phyloP scores from a whole-genome alignment of 2,797 vertebrate species.

The Myotis pilosus region DNA sequence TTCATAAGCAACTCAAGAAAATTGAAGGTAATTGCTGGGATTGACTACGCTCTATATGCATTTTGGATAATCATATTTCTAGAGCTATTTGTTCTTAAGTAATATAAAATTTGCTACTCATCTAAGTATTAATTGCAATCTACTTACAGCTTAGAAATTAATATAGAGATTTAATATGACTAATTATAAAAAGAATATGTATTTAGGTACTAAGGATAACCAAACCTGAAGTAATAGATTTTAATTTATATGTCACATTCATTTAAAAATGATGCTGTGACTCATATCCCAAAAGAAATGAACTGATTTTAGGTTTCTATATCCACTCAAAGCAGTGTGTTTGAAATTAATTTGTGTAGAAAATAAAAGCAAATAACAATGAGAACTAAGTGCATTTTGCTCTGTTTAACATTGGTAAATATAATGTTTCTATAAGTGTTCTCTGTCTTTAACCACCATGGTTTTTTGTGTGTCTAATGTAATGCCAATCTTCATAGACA shows the following conservation, averaged over 20 bases:
- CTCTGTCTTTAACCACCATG: neutral
- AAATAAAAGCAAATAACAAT: neutral
- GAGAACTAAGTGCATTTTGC: neutral
- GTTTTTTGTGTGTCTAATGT: neutral
- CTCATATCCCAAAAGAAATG: neutral
- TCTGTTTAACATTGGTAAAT: neutral
- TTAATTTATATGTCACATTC: slow-evolving; percentile 55
- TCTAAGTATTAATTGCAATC: slow-evolving; percentile 43
- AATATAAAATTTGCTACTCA: slow-evolving; percentile 18
- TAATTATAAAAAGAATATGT: slow-evolving; percentile 1
- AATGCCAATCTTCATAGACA: neutral
- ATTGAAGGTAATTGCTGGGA: slow-evolving; percentile 30
- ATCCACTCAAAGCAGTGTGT: neutral
- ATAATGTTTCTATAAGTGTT: neutral
- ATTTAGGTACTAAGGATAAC: neutral
- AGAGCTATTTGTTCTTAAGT: slow-evolving; percentile 32
- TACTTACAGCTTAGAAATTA: slow-evolving; percentile 47
- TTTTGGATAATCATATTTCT: slow-evolving; percentile 50
- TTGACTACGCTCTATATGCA: neutral
- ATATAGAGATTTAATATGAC: slow-evolving; percentile 18
- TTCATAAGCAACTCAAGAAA: slow-evolving; percentile 25
- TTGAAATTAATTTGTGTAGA: slow-evolving; percentile 36
- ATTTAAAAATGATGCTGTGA: slow-evolving; percentile 29
- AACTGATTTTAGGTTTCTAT: slow-evolving; percentile 12
- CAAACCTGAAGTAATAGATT: neutral